These are phyloP conservation scores for Chydorus sphaericus DNA, from an alignment of 2,888 invertebrate species.

Conservation along the genomic window DNA sequence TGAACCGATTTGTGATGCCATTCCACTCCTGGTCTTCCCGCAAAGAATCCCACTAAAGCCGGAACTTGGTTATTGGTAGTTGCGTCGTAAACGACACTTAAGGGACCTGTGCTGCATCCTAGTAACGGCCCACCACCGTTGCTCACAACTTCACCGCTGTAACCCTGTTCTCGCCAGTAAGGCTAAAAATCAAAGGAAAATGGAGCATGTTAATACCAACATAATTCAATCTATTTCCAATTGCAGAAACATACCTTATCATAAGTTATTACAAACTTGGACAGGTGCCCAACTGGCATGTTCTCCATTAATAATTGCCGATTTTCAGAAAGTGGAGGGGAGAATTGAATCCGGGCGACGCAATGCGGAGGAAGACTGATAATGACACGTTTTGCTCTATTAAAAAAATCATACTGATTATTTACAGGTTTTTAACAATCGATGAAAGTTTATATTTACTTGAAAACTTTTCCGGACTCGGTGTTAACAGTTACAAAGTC, in stretches of 20 bases:
- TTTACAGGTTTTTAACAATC: background rate
- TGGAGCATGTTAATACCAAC: background rate
- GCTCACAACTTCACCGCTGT: slow-evolving; percentile 24
- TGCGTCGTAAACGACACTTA: slow-evolving; percentile 27
- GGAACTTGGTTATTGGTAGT: slow-evolving; percentile 27
- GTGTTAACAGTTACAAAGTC: slow-evolving; percentile 22
- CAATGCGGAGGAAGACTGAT: slow-evolving; percentile 17
- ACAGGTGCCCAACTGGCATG: slow-evolving; percentile 26
- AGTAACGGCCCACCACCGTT: slow-evolving; percentile 26
- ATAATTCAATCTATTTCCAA: background rate
- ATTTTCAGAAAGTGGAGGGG: slow-evolving; percentile 24
- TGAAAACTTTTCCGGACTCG: slow-evolving; percentile 21
- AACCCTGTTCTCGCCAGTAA: slow-evolving; percentile 30
- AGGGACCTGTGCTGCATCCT: slow-evolving; percentile 25
- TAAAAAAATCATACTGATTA: background rate
- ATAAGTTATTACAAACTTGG: slow-evolving; percentile 27
- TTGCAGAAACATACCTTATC: slow-evolving; percentile 19
- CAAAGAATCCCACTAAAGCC: slow-evolving; percentile 27
- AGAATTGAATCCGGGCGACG: slow-evolving; percentile 21
- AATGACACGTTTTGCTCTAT: slow-evolving; percentile 15
- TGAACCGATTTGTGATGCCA: slow-evolving; percentile 21
- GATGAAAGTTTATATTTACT: slow-evolving; percentile 3
- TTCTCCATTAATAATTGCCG: slow-evolving; percentile 24
- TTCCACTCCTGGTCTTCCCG: slow-evolving; percentile 25
- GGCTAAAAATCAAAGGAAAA: slow-evolving; percentile 24